A percentile compares a stretch with the other conserved stretches of the same genome.
Conservation (phyloP, 37 sponge, comb jelly and placozoan species). For the Aplysina aerophoba region DNA sequence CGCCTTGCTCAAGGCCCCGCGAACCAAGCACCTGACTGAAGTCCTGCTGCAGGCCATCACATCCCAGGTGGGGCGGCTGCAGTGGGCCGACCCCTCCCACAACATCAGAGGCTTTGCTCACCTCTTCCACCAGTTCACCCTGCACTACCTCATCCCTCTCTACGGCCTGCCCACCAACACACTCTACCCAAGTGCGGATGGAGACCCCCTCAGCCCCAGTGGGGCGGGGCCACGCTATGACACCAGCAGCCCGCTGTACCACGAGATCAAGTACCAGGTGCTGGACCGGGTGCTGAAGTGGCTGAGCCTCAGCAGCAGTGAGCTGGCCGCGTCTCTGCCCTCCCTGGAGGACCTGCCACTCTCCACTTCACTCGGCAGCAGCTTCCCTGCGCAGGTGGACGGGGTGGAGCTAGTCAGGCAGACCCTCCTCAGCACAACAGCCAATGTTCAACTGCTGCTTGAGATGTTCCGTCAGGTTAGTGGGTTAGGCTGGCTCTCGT, state of each 20-base stretch:
- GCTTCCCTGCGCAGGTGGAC: slow-evolving; percentile 11
- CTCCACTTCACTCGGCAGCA: neutral
- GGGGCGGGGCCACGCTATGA: slow-evolving; percentile 37
- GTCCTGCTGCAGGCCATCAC: neutral
- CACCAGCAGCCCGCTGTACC: slow-evolving; percentile 56
- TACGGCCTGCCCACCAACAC: slow-evolving; percentile 34
- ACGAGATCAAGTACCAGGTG: slow-evolving; percentile 39
- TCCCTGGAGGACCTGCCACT: slow-evolving; percentile 14
- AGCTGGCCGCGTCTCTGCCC: neutral
- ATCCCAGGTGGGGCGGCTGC: slow-evolving; percentile 59
- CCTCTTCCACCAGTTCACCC: slow-evolving; percentile 87
- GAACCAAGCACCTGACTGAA: slow-evolving; percentile 5
- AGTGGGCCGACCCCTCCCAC: slow-evolving; percentile 70
- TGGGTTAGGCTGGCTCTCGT: neutral
- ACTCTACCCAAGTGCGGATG: neutral
- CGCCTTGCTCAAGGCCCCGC: slow-evolving; percentile 3
- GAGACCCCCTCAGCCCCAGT: slow-evolving; percentile 34
- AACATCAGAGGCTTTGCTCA: slow-evolving; percentile 77
- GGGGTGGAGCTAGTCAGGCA: slow-evolving; percentile 59
- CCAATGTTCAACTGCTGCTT: slow-evolving; percentile 80
- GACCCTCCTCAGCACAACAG: slow-evolving; percentile 70
- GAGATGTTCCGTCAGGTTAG: slow-evolving; percentile 73
- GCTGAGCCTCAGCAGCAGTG: slow-evolving; percentile 12
- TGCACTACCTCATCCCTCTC: slow-evolving; percentile 78
- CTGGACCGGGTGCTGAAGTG: slow-evolving; percentile 61